A percentile compares a stretch with the other conserved stretches of the same genome.
phyloP scores from a whole-genome alignment of 2,113 vertebrate species.

The Syngnathus scovelli region DNA sequence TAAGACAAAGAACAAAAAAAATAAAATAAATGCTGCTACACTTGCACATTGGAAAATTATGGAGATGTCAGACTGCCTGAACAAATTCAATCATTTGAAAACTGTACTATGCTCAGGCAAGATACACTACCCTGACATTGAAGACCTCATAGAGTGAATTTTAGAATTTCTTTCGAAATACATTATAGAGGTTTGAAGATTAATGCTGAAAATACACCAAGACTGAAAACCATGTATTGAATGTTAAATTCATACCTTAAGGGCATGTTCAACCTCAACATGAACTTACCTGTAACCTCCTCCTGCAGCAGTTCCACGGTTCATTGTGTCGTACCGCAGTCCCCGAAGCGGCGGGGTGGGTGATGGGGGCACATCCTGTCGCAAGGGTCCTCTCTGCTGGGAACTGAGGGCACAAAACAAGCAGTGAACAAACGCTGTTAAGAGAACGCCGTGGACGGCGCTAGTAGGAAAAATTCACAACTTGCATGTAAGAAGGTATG shows the following conservation, averaged over 20 bases:
- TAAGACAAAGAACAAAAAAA: background rate
- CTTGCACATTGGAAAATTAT: too few species aligned
- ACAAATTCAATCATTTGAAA: background rate
- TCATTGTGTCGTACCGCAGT: conserved; percentile 76
- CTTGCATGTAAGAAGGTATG: background rate
- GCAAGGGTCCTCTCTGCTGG: conserved; percentile 85
- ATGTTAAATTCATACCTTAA: conserved; percentile 21
- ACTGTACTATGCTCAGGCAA: background rate
- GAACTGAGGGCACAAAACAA: conserved; percentile 34
- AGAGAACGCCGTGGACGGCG: too few species aligned
- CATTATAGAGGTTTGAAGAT: too few species aligned
- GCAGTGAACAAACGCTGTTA: background rate
- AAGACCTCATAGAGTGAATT: background rate
- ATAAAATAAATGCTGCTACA: background rate
- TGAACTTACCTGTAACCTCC: conserved; percentile 68
- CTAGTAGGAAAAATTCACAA: background rate
- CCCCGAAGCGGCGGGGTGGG: conserved; percentile 79
- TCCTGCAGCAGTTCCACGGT: conserved; percentile 55
- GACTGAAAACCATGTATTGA: background rate
- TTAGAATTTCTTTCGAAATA: too few species aligned
- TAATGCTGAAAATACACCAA: too few species aligned
- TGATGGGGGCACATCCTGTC: conserved; percentile 92
- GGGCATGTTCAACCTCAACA: conserved; percentile 6
- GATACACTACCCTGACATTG: background rate
- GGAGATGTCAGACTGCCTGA: too few species aligned